phyloP scores from a whole-genome alignment of 2,113 vertebrate genomes.

The Indicator indicator region DNA sequence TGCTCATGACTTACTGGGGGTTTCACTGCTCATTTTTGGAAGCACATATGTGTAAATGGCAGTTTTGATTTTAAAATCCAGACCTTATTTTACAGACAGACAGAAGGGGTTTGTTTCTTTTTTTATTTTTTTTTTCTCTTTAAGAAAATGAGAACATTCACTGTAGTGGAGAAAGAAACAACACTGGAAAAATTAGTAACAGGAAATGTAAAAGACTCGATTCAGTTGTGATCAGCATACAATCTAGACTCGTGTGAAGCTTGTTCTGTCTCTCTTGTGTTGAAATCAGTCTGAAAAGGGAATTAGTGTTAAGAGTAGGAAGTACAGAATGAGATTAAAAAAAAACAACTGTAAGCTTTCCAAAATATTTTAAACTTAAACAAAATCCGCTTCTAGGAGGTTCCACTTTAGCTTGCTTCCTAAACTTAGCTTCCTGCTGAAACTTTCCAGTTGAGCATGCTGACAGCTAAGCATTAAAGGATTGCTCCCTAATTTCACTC shows the following conservation, averaged over 20 bases:
- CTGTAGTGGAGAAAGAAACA: neutral
- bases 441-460: neutral
- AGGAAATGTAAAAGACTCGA: neutral
- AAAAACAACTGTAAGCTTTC: neutral
- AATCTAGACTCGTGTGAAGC: neutral
- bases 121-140: neutral
- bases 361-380: constrained; percentile 33
- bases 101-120: neutral
- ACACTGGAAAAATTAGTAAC: neutral
- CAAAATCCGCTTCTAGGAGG: neutral
- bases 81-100: neutral
- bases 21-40: neutral
- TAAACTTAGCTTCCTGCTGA: neutral
- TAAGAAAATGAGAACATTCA: neutral
- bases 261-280: neutral
- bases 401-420: neutral
- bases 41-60: neutral
- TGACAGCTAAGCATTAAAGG: neutral
- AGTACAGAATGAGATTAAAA: neutral
- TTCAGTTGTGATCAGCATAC: neutral
- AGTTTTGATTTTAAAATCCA: neutral
- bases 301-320: neutral
- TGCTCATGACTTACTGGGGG: neutral
- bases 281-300: constrained; percentile 33
- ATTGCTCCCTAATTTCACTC: neutral